Percentiles rank a stretch among this genome's conserved stretches.
Evolutionary conservation across 1,140 invertebrate genomes (phyloP).

Genomic region (Magallana ariakensis): DNA sequence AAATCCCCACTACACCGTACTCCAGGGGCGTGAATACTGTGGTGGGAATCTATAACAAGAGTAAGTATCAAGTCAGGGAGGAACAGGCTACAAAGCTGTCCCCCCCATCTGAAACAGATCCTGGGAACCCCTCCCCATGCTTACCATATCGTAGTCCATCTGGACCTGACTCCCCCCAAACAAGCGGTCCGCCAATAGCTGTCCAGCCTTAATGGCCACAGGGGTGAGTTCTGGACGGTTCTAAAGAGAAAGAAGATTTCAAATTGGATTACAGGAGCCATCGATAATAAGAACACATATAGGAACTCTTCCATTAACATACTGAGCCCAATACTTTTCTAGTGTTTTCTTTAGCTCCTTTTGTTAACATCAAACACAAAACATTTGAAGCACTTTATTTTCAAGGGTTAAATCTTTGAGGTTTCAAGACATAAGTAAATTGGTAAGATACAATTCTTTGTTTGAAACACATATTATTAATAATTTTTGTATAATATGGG

Average conservation of each 20-base stretch:
- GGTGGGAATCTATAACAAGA: constrained; percentile 88
- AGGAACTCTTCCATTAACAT: too few species aligned
- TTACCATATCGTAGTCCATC: constrained; percentile 70
- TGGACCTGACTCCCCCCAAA: constrained; percentile 59
- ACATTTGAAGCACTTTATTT: too few species aligned
- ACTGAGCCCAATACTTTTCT: too few species aligned
- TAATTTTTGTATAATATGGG: too few species aligned
- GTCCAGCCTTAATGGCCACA: constrained; percentile 95
- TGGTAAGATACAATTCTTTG: too few species aligned
- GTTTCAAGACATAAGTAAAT: too few species aligned
- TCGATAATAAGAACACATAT: too few species aligned
- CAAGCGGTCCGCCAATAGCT: constrained; percentile 85
- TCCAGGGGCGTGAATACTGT: constrained; percentile 98
- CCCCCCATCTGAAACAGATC: neutral
- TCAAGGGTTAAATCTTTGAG: too few species aligned
- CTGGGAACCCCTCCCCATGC: neutral
- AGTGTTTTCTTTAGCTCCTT: too few species aligned
- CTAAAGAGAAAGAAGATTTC: constrained; percentile 75
- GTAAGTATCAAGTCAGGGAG: neutral
- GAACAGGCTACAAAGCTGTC: neutral
- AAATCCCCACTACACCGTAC: constrained; percentile 94
- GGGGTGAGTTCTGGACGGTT: constrained; percentile 94
- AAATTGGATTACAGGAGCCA: too few species aligned
- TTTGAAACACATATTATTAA: too few species aligned
- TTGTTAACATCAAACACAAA: too few species aligned